Evolutionary conservation across 92 coral and sea anemone genomes (phyloP).

Genomic region (Porites evermanni): DNA sequence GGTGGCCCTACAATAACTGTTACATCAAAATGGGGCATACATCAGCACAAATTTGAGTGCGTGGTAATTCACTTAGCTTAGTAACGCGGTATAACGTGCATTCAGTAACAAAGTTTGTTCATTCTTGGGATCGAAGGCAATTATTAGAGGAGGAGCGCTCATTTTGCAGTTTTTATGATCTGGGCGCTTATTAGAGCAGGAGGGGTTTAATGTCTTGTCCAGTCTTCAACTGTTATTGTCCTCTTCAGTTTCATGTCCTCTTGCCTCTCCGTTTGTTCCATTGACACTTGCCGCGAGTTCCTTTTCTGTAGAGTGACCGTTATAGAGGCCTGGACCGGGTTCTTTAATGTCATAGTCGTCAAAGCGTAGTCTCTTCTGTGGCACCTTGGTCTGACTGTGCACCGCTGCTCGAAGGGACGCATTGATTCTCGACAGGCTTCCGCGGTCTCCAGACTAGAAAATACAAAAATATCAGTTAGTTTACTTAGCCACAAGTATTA

Average conservation of each 20-base stretch:
- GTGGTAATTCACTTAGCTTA: no score
- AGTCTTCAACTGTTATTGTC: not conserved
- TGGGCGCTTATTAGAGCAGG: not conserved
- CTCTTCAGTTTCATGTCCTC: not conserved
- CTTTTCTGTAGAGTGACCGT: slow-evolving; percentile 23
- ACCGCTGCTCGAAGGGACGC: slow-evolving; percentile 62
- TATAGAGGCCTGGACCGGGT: slow-evolving; percentile 3
- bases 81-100: no score
- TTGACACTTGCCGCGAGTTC: slow-evolving; percentile 16
- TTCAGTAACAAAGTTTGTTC: no score
- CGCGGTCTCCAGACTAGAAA: slow-evolving; percentile 66
- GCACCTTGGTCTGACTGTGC: slow-evolving; percentile 38
- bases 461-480: not conserved
- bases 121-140: no score
- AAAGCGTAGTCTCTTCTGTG: slow-evolving; percentile 61
- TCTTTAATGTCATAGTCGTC: slow-evolving; percentile 42
- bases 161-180: no score
- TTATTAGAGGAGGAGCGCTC: no score
- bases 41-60: no score
- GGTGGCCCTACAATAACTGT: no score
- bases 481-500: no score
- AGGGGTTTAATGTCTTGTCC: not conserved
- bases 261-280: slow-evolving; percentile 5
- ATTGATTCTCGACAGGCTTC: slow-evolving; percentile 69
- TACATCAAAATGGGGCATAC: no score